Conservation (phyloP, 2,888 invertebrate genomes). For the Hemithea aestivaria region DNA sequence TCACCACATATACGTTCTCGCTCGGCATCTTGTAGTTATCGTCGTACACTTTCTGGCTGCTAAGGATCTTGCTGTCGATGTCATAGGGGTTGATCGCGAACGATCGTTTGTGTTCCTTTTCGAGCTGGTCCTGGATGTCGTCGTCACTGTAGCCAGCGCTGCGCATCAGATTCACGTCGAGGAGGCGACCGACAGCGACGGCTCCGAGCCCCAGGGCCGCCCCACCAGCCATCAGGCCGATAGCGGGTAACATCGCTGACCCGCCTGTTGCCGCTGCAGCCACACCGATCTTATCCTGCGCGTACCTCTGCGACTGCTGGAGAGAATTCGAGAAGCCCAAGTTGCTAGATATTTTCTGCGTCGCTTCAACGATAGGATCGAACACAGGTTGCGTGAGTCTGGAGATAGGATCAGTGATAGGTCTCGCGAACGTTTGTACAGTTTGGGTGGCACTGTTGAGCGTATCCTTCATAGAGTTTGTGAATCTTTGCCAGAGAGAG, state of each 20-base stretch:
- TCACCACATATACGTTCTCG: constrained; percentile 73
- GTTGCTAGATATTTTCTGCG: constrained; percentile 88
- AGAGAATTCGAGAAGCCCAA: constrained; percentile 80
- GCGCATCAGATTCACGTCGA: constrained; percentile 82
- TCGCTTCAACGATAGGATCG: constrained; percentile 87
- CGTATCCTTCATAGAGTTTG: constrained; percentile 85
- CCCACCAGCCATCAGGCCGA: constrained; percentile 89
- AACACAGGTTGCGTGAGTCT: constrained; percentile 82
- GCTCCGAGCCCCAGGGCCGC: constrained; percentile 90
- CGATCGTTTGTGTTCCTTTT: constrained; percentile 79
- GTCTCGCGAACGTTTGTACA: constrained; percentile 82
- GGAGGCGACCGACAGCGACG: constrained; percentile 85
- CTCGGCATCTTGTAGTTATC: constrained; percentile 77
- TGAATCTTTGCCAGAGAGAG: constrained; percentile 86
- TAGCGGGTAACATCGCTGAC: constrained; percentile 84
- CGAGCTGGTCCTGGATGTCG: constrained; percentile 58
- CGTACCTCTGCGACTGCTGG: constrained; percentile 67
- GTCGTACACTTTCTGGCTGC: constrained; percentile 63
- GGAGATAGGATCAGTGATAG: constrained; percentile 79
- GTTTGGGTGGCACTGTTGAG: constrained; percentile 84
- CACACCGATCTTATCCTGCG: constrained; percentile 83
- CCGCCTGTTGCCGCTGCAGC: constrained; percentile 77
- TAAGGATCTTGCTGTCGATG: constrained; percentile 64
- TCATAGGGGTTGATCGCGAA: constrained; percentile 59
- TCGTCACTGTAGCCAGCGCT: constrained; percentile 67